A percentile compares a stretch with the other conserved stretches of the same genome.
Conservation (phyloP, 2,888 invertebrate species). For the Erpobdella octoculata region DNA sequence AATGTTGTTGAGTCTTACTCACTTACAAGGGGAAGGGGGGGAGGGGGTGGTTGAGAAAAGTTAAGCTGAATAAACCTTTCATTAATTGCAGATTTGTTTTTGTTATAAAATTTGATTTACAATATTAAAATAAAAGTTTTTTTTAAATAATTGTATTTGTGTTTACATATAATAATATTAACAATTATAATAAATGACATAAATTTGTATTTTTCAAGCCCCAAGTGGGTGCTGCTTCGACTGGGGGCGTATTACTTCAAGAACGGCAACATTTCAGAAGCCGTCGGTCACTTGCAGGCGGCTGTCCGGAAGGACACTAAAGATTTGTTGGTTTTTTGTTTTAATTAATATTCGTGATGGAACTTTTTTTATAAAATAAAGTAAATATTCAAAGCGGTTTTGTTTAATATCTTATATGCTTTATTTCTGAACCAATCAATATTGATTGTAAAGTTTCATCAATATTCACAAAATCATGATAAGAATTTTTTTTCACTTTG, state of each 20-base stretch:
- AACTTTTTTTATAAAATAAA: neutral
- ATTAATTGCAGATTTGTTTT: no score
- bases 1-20: no score
- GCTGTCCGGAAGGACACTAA: conserved; percentile 55
- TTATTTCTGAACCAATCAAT: neutral
- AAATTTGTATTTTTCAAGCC: conserved; percentile 48
- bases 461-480: neutral
- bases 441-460: conserved; percentile 2
- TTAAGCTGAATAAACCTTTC: no score
- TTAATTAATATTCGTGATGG: neutral
- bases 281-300: conserved; percentile 68
- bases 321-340: conserved; percentile 59
- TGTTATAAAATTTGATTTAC: no score
- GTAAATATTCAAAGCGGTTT: neutral
- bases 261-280: conserved; percentile 65
- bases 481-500: neutral
- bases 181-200: no score
- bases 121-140: no score
- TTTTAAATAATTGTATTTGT: no score
- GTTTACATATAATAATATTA: no score
- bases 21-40: no score
- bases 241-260: conserved; percentile 73
- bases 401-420: neutral
- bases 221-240: conserved; percentile 73
- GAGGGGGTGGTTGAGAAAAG: no score